Conservation (phyloP, 2,888 invertebrate species). For the Cheilosia vernalis region DNA sequence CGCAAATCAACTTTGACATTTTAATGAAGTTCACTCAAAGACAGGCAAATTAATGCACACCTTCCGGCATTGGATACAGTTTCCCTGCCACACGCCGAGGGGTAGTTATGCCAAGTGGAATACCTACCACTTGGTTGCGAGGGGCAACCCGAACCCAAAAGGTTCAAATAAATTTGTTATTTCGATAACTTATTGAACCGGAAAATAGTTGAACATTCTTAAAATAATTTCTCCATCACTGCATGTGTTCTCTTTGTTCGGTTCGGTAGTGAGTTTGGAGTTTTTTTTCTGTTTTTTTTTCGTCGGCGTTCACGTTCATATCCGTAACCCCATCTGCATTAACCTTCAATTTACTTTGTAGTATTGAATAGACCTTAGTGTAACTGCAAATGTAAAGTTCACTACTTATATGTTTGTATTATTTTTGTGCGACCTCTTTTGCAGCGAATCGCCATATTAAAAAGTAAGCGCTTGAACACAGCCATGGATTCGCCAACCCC, state of each 20-base stretch:
- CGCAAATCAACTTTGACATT: conserved; percentile 57
- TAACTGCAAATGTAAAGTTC: conserved; percentile 55
- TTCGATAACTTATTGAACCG: conserved; percentile 71
- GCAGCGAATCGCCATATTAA: conserved; percentile 44
- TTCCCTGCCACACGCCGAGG: background rate
- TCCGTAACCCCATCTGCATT: background rate
- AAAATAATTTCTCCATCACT: conserved; percentile 36
- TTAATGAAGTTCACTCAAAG: conserved; percentile 40
- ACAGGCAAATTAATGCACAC: conserved; percentile 19
- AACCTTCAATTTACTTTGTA: conserved; percentile 33
- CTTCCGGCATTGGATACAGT: background rate
- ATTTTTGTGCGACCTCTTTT: conserved; percentile 53
- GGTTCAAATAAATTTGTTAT: conserved; percentile 37
- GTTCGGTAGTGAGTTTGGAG: conserved; percentile 12
- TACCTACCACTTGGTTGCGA: conserved; percentile 35
- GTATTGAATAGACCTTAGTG: conserved; percentile 2
- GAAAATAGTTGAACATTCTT: conserved; percentile 29
- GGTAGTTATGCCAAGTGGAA: conserved; percentile 19
- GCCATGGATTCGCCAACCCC: conserved; percentile 83
- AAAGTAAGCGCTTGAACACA: conserved; percentile 52
- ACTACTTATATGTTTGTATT: conserved; percentile 55
- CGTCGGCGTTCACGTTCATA: background rate
- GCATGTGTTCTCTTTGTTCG: conserved; percentile 51
- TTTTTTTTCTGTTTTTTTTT: background rate
- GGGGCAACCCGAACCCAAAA: conserved; percentile 38